Conservation (phyloP, 2,113 vertebrate genomes). For the Acrocephalus arundinaceus region DNA sequence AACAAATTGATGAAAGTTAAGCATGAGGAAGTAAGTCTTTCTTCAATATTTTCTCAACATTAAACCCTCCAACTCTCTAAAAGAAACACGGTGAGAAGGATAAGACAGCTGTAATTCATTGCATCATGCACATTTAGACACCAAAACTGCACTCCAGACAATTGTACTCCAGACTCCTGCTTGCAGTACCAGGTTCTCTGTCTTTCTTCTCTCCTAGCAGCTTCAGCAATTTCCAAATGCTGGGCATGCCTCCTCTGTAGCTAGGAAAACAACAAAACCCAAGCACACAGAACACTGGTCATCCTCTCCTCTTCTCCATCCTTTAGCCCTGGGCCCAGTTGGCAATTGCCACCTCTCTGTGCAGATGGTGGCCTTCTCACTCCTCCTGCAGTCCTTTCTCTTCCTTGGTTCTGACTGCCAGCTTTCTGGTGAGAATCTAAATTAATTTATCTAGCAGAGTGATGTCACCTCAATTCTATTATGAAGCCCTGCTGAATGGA, state of each 20-base stretch:
- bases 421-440: slow-evolving; percentile 67
- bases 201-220: slow-evolving; percentile 38
- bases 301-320: background rate
- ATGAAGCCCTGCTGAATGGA: background rate
- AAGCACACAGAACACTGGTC: background rate
- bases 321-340: slow-evolving; percentile 26
- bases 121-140: background rate
- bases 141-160: background rate
- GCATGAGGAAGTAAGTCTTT: background rate
- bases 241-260: background rate
- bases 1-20: slow-evolving; percentile 30
- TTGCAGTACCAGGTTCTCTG: slow-evolving; percentile 11
- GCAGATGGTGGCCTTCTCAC: slow-evolving; percentile 72
- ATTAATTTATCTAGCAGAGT: slow-evolving; percentile 52
- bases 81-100: background rate
- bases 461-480: background rate
- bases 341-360: slow-evolving; percentile 41
- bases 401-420: slow-evolving; percentile 56
- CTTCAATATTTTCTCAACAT: background rate
- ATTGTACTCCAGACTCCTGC: background rate
- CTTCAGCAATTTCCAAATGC: slow-evolving; percentile 21
- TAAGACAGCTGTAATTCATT: background rate
- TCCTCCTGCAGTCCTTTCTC: slow-evolving; percentile 49
- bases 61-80: background rate
- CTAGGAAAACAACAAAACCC: slow-evolving; percentile 20